Percentiles rank a stretch among this genome's conserved stretches.
These are phyloP conservation scores for Anolis carolinensis DNA, from an alignment of 2,113 vertebrate genomes.

Conservation along the genomic window DNA sequence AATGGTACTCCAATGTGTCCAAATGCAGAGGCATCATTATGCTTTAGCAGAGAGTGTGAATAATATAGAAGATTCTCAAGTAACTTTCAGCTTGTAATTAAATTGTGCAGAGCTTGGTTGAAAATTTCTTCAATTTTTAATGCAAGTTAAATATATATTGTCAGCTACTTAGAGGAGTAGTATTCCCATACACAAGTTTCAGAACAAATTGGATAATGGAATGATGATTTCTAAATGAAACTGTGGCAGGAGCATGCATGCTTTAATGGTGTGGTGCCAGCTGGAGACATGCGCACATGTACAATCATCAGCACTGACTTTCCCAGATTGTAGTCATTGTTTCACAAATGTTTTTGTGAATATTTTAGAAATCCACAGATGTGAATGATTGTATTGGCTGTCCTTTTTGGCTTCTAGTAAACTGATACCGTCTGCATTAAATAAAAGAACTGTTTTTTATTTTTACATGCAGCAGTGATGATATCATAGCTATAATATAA, in stretches of 20 bases:
- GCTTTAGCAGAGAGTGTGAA: constrained; percentile 62
- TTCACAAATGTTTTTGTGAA: constrained; percentile 65
- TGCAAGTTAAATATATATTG: constrained; percentile 71
- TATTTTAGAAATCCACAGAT: constrained; percentile 61
- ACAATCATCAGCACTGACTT: constrained; percentile 51
- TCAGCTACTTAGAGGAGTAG: constrained; percentile 65
- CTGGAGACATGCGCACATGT: constrained; percentile 27
- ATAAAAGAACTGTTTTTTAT: neutral
- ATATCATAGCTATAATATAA: constrained; percentile 1
- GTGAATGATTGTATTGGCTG: constrained; percentile 47
- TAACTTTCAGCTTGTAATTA: constrained; percentile 74
- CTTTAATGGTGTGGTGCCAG: constrained; percentile 57
- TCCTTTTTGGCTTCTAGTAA: constrained; percentile 3
- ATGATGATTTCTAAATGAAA: constrained; percentile 67
- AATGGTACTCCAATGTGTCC: constrained; percentile 54
- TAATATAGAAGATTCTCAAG: constrained; percentile 67
- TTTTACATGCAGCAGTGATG: constrained; percentile 37
- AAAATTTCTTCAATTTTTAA: constrained; percentile 71
- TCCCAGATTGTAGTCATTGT: constrained; percentile 58
- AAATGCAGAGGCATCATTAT: constrained; percentile 65
- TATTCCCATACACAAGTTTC: constrained; percentile 63
- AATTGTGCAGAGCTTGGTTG: constrained; percentile 66
- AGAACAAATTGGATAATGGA: constrained; percentile 71
- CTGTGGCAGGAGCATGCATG: constrained; percentile 55
- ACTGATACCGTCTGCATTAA: neutral